Conservation (phyloP, 1,140 invertebrate genomes). For the Cataglyphis hispanica region DNA sequence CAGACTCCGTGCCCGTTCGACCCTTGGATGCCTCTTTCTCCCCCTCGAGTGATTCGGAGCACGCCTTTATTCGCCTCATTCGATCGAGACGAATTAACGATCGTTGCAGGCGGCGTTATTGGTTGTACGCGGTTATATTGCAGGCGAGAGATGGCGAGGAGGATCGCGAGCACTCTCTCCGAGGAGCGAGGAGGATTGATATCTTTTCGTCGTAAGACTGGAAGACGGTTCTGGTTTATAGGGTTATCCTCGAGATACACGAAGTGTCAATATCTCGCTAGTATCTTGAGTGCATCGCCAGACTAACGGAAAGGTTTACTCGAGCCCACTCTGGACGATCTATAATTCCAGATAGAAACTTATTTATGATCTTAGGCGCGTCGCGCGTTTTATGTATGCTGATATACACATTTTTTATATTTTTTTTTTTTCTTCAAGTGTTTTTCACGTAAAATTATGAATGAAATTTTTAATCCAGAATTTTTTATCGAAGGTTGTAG, state of each 20-base stretch:
- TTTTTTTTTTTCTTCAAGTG: too few species aligned
- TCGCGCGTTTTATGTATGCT: too few species aligned
- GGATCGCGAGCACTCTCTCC: too few species aligned
- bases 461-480: too few species aligned
- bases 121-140: conserved; percentile 41
- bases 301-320: not conserved
- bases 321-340: too few species aligned
- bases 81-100: conserved; percentile 63
- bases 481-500: too few species aligned
- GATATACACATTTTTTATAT: too few species aligned
- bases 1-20: not conserved
- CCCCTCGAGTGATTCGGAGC: conserved; percentile 62
- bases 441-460: too few species aligned
- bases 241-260: not conserved
- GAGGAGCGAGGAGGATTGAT: conserved; percentile 29
- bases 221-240: not conserved
- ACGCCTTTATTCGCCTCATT: conserved; percentile 51
- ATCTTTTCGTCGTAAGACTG: conserved; percentile 37
- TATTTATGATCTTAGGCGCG: too few species aligned
- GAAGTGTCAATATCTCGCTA: not conserved
- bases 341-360: too few species aligned
- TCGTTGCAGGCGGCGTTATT: conserved; percentile 39
- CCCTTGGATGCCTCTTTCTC: conserved; percentile 52
- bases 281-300: not conserved
- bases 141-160: not conserved